phyloP scores from a whole-genome alignment of 2,113 vertebrate genomes.

The Carassius carassius region DNA sequence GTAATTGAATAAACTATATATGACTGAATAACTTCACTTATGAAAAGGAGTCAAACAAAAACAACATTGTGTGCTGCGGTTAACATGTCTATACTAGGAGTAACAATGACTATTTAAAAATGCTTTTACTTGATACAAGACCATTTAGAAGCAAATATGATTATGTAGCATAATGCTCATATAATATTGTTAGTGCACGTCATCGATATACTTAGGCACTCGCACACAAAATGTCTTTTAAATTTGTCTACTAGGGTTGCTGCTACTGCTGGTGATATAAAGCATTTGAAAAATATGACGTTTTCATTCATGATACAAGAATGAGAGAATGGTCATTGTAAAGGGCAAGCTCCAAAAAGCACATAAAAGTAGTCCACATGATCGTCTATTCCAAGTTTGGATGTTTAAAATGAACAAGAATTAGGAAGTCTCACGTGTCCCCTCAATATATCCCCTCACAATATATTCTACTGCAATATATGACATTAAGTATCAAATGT shows the following conservation, averaged over 20 bases:
- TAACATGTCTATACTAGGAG: background rate
- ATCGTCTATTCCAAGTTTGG: too few species aligned
- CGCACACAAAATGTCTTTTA: background rate
- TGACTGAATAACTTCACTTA: constrained; percentile 3
- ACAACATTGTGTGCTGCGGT: background rate
- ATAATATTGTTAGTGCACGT: background rate
- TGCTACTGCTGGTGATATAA: background rate
- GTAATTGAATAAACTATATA: constrained; percentile 22
- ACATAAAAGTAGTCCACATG: too few species aligned
- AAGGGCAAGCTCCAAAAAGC: too few species aligned
- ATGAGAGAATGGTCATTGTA: too few species aligned
- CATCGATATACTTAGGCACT: background rate
- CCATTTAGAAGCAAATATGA: constrained; percentile 1
- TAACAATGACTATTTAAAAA: background rate
- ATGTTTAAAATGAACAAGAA: too few species aligned
- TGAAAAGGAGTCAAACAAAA: constrained; percentile 10
- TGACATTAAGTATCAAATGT: too few species aligned
- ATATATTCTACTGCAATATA: too few species aligned
- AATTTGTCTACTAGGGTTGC: background rate
- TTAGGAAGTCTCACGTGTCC: too few species aligned
- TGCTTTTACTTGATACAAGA: background rate
- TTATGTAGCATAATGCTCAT: background rate
- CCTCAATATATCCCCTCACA: too few species aligned
- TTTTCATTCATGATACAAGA: too few species aligned
- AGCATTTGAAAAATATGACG: too few species aligned